Base-by-base conservation (phyloP, 2,888 invertebrate species). In the Temnothorax unifasciatus region DNA sequence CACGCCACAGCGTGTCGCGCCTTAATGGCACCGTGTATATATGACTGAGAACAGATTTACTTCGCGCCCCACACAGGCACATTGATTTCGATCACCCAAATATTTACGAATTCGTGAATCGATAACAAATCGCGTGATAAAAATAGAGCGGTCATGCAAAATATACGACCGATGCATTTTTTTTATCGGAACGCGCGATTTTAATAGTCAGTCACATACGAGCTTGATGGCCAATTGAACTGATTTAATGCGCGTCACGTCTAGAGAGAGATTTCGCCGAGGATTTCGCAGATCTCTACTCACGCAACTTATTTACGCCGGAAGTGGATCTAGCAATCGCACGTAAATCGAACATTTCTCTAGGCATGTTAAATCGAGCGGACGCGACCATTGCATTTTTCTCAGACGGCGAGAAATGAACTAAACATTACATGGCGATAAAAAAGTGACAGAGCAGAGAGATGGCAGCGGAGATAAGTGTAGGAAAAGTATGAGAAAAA, bases 321-420 rank as follows among this genome's bases (percentile, higher is more conserved):
- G 25, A 79, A 79, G 73, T 79, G 73, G 73, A 71, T 71, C 59
- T 15, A 38, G 13, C 79, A 38, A 81, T 81, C 79, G 71, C 59
- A 73, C 73, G 73, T 81, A 50, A 81, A 81, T 81, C 79, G 47
- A 57, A 79, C 59, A 79, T 79, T 71, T 71, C 47, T 79, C 79
- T 15, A 29, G 13, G 8, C 47, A 25, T 8, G 38, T 47, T 47
- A 34, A 18, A 79, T 47, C 34, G 71, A 57, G 41, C 11, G 71
- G 13, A 13, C 44, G 15, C 41, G 52, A 5, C 18, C 47, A 18
- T 38, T 21, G 34, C 13, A 34, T 2, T 21, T 25, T 41, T n/a
- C 41, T 13, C 59, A 15, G 21, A 15, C 29, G 6, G 13, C 57
- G 21, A 15, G 34, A 59, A 73, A 25, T 50, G 15, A 50, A 3